Evolutionary conservation across 2,113 vertebrate genomes (phyloP), one percentile per base, ranked within the genome.

Genomic region (Cyprinodon variegatus): DNA sequence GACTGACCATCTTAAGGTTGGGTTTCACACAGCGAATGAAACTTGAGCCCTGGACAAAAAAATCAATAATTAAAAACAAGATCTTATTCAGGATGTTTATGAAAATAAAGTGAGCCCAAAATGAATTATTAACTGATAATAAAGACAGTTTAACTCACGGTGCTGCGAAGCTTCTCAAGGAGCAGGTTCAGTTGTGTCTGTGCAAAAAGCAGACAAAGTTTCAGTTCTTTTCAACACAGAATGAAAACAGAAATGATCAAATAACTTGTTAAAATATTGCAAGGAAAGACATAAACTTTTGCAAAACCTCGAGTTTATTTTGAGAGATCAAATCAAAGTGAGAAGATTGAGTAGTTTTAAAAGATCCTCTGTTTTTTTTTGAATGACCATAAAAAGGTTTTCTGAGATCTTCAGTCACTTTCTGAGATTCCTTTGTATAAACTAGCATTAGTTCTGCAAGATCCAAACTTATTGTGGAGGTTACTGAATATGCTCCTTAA

Each of bases 1-100:
- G 98, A 89, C 95, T 98, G 88, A 97, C 96, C 98, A 99, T 99
- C 95, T 97, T 99, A 87, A 99, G 94, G 91, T 99, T 99, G 61
- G 98, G 98, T 82, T 99, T 99, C 79, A 99, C 96, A 80, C 98
- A 99, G 65, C 98, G 98, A 91, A 99, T 98, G 86, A 99, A 99
- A 88, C 97, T 99, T 3, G 98, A 97, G 38, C 98, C 98, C 98
- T 99, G 72, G 17, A 70, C 50, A 72, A 53, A 65, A 29, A 69
- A 4, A 65, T 11, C 2, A 38, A 57, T 81, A 22, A 81, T n/a
- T 15, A 75, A 81, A 72, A 45, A 62, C 40, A 29, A 20, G 3
- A 12, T 61, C 9, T 1, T 7, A 20, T 11, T 59, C 12, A 3
- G 3, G 1, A 15, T 17, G 48, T 1, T 3, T 45, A 45, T 50